Evolutionary conservation across 2,113 vertebrate species (phyloP), one percentile per base, ranked within the genome.

Genomic region (Phaethon lepturus): DNA sequence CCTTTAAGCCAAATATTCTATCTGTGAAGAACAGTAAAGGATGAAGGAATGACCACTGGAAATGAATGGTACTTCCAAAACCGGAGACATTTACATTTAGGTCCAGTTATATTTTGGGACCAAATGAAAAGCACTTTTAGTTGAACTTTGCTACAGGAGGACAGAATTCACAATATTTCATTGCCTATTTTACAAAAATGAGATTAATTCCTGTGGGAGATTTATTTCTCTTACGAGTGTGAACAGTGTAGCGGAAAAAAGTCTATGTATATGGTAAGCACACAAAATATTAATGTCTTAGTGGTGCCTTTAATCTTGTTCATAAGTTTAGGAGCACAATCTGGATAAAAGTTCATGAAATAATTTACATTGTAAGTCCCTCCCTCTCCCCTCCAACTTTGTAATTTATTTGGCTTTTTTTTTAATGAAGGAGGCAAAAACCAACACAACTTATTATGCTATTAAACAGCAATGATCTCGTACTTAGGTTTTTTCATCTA

Each of bases 281-380:
- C 25, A 88, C 86, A 85, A 97, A 97, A 97, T 97, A 97, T 95
- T 97, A 98, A 98, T 35, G 6, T 58, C 62, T 97, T 95, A 93
- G 91, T 88, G 71, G 76, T 50, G 40, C 42, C 81, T 78, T 97
- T 88, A 93, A 94, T 88, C 81, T 88, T 88, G 72, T 79, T 88
- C 35, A 4, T 55, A 96, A 77, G 79, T 76, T 94, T 75, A 94
- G 63, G 42, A 62, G 40, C 52, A 71, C 33, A 82, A 31, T n/a
- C 45, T 73, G 50, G 29, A 76, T 69, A 74, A 64, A 96, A 82
- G 18, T 73, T 91, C 17, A 47, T 69, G 14, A 78, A 64, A 80
- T 74, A 86, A 86, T 17, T 66, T 69, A 44, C 17, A 22, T 59
- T 74, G 13, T 31, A 90, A 84, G 87, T 52, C 24, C 19, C 33